Evolutionary conservation across 2,113 vertebrate species (phyloP), one percentile per base, ranked within the genome.

Genomic region (Scolopax mira): DNA sequence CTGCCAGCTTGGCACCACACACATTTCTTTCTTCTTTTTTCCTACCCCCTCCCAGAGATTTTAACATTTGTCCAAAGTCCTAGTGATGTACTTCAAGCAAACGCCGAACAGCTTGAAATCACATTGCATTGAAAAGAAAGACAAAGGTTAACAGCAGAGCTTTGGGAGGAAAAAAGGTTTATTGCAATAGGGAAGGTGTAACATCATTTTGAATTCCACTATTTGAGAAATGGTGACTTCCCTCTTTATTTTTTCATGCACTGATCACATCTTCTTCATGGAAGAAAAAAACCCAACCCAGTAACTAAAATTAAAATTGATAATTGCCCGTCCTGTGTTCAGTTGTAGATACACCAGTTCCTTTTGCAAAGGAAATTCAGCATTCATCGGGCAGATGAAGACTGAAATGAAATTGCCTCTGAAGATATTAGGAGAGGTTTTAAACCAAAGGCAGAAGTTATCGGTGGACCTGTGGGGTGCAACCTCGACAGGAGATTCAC

Each of bases 1-100:
- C 88, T 92, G 93, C 82, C 91, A 86, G 75, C 72, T 19, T 93
- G 92, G 90, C 92, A 89, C 18, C 3, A 0, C 0, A 0, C 3
- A 0, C 0, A 0, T 6, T 28, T 1, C 12, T 31, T 24, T 4
- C 18, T 49, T 39, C 10, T 11, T 13, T 16, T 39, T 2, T 7
- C 18, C n/a, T 14, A 13, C 6, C 16, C 1, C 71, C 79, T 74
- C 71, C 82, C 65, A 46, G 35, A 75, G 78, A 39, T 11, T 27
- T 27, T 42, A 77, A 33, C 91, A 66, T 88, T 94, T 93, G 93
- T 79, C 62, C 74, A 35, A 6, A 7, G 41, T 7, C 85, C 74
- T 62, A 14, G 1, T 11, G 18, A 3, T 3, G 61, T 17, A 3
- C 51, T 65, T 46, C 71, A 77, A 78, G 66, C 87, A 91, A 73